Evolutionary conservation across 2,797 vertebrate species (phyloP).

Genomic region (Catostomus latipinnis): DNA sequence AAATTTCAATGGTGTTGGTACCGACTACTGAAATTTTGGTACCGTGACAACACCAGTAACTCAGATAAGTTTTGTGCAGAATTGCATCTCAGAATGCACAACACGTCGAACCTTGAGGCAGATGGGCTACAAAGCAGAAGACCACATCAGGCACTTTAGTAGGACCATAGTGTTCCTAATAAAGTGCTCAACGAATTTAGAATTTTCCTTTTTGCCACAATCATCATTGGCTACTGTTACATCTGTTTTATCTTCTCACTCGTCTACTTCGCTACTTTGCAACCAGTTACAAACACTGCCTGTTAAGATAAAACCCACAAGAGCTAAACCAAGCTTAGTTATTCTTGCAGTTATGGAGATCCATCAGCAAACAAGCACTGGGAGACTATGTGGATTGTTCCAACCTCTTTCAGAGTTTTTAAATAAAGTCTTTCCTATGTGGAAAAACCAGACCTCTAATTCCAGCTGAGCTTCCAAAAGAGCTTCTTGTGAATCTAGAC

Average conservation of each 20-base stretch:
- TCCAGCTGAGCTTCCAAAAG: conserved; percentile 6
- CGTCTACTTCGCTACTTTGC: not conserved
- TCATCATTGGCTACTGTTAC: too few relatives aligned
- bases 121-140: too few relatives aligned
- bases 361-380: not conserved
- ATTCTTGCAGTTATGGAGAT: not conserved
- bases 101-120: too few relatives aligned
- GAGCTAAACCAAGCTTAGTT: not conserved
- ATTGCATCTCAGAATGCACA: too few relatives aligned
- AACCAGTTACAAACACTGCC: not conserved
- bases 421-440: not conserved
- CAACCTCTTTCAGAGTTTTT: conserved; percentile 13
- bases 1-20: too few relatives aligned
- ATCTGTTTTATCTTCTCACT: not conserved
- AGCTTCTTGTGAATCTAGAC: conserved; percentile 13
- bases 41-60: too few relatives aligned
- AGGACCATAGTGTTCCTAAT: too few relatives aligned
- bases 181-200: too few relatives aligned
- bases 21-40: too few relatives aligned
- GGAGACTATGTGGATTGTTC: not conserved
- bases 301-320: not conserved
- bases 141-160: too few relatives aligned
- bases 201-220: too few relatives aligned
- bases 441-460: conserved; percentile 3
- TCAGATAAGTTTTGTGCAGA: too few relatives aligned